phyloP scores from a whole-genome alignment of 1,140 invertebrate genomes.

The Lepidotrigona ventralis region DNA sequence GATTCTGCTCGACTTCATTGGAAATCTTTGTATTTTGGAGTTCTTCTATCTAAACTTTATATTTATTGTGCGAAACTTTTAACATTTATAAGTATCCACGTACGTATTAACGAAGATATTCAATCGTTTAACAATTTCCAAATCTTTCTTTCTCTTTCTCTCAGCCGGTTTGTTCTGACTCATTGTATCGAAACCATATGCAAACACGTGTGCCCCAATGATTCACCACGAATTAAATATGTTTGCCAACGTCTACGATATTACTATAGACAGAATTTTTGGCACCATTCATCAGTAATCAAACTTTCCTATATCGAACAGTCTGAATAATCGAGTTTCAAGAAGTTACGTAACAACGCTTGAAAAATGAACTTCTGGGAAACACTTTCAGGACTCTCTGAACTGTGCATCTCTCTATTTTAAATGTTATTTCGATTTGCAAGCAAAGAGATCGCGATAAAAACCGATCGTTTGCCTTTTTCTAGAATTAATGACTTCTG shows the following conservation, averaged over 20 bases:
- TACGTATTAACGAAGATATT: not conserved
- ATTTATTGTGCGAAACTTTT: too few species aligned
- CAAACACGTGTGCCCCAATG: constrained; percentile 3
- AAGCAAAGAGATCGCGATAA: not conserved
- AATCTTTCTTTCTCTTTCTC: too few species aligned
- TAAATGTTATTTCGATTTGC: not conserved
- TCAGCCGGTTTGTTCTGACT: not conserved
- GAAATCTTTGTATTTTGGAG: too few species aligned
- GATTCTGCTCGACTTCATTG: too few species aligned
- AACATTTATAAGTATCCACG: too few species aligned
- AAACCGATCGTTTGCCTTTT: not conserved
- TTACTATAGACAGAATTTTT: not conserved
- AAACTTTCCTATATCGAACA: not conserved
- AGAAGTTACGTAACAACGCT: not conserved
- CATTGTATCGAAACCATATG: not conserved
- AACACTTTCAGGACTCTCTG: not conserved
- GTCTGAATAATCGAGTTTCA: not conserved
- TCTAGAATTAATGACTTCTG: not conserved
- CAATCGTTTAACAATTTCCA: not conserved
- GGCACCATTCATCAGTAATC: not conserved
- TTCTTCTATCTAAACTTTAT: too few species aligned
- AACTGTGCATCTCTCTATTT: not conserved
- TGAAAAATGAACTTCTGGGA: not conserved
- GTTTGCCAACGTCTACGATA: not conserved
- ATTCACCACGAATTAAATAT: not conserved